Evolutionary conservation across 2,113 vertebrate species (phyloP).

Genomic region (Columba janthina): DNA sequence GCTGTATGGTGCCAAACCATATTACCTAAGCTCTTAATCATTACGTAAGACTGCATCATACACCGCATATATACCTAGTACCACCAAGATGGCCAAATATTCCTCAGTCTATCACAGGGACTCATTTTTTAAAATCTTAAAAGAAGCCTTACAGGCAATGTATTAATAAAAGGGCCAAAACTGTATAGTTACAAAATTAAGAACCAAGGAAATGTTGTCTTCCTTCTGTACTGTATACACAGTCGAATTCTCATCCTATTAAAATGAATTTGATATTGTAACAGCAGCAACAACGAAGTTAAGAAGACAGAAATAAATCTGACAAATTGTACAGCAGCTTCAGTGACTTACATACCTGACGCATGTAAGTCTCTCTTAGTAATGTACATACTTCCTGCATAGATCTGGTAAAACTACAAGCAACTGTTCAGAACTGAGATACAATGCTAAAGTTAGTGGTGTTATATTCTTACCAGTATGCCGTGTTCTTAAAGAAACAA

Average conservation of each 20-base stretch:
- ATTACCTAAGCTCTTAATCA: background rate
- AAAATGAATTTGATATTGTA: background rate
- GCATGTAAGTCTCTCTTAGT: background rate
- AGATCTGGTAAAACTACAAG: background rate
- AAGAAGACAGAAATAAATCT: background rate
- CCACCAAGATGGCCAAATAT: background rate
- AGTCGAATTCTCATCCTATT: background rate
- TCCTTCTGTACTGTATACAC: background rate
- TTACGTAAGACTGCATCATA: background rate
- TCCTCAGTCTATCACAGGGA: background rate
- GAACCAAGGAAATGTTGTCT: background rate
- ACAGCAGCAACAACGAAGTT: background rate
- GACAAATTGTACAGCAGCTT: background rate
- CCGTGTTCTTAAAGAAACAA: background rate
- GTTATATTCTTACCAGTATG: background rate
- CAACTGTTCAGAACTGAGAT: background rate
- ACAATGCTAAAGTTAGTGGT: background rate
- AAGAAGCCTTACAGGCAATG: background rate
- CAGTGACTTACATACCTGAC: background rate
- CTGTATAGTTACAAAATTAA: background rate
- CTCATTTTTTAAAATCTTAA: background rate
- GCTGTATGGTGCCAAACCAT: background rate
- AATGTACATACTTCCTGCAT: background rate
- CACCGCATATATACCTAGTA: background rate
- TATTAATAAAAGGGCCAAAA: background rate